Conservation (phyloP, 2,797 vertebrate species). For the Notamacropus eugenii region DNA sequence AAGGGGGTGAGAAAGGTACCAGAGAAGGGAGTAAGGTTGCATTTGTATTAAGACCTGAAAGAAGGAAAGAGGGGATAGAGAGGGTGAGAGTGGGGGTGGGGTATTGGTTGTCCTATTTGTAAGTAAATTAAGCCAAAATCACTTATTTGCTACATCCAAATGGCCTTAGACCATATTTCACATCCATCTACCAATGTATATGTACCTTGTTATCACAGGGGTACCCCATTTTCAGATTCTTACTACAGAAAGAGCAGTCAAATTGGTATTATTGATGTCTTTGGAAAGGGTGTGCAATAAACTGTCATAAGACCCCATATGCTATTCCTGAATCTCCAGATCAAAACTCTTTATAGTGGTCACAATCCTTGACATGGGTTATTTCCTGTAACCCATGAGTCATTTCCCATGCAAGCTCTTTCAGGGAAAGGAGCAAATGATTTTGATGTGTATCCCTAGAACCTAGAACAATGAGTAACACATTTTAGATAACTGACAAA, state of each 20-base stretch:
- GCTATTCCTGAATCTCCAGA: background rate
- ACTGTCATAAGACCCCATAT: background rate
- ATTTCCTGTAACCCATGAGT: background rate
- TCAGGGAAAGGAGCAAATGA: background rate
- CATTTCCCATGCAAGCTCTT: background rate
- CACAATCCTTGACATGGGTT: background rate
- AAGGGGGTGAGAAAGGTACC: background rate
- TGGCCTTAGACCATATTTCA: background rate
- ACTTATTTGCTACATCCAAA: background rate
- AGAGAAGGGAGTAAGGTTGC: background rate
- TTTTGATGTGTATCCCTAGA: background rate
- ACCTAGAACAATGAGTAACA: background rate
- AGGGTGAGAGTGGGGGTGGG: no score
- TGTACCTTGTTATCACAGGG: background rate
- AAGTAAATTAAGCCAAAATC: background rate
- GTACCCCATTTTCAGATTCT: background rate
- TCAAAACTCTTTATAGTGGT: fast-evolving
- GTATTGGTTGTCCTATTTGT: background rate
- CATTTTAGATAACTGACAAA: background rate
- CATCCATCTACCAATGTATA: background rate
- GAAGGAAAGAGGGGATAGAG: background rate
- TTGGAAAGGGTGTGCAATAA: background rate
- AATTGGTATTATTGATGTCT: background rate
- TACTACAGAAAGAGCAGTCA: background rate
- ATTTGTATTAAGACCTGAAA: background rate